A percentile compares a stretch with the other conserved stretches of the same genome.
phyloP scores from a whole-genome alignment of 2,113 vertebrate genomes.

The Gavia stellata region DNA sequence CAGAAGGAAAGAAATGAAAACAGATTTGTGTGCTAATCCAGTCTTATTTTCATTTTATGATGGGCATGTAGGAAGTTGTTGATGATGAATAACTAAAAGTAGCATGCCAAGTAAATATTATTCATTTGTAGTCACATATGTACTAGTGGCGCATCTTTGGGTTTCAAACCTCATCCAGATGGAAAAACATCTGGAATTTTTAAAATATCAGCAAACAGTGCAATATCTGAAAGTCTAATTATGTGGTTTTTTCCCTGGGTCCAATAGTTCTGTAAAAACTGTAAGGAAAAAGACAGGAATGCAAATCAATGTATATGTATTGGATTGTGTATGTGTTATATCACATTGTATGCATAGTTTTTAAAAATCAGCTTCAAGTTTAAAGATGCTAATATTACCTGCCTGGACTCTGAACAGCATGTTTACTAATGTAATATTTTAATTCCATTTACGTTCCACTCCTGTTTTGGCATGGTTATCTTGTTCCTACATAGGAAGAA shows the following conservation, averaged over 20 bases:
- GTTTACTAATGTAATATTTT: neutral
- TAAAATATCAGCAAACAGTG: neutral
- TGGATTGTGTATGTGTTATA: neutral
- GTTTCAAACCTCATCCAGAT: slow-evolving; percentile 6
- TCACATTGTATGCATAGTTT: neutral
- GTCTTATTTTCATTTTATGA: slow-evolving; percentile 25
- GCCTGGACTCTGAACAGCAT: neutral
- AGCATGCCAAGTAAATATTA: slow-evolving; percentile 22
- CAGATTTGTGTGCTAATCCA: neutral
- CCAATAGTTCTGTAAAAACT: neutral
- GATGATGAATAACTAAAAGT: slow-evolving; percentile 5
- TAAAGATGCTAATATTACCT: neutral
- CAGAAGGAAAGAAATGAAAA: slow-evolving; percentile 4
- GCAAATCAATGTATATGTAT: neutral
- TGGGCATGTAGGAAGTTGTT: neutral
- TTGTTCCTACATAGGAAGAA: neutral
- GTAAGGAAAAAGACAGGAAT: neutral
- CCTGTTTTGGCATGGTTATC: neutral
- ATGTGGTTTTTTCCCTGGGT: neutral
- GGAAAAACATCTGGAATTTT: slow-evolving; percentile 17
- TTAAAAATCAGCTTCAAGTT: neutral
- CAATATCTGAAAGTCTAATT: slow-evolving; percentile 6
- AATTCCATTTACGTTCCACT: neutral
- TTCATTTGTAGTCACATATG: slow-evolving; percentile 23
- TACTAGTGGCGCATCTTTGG: neutral